Evolutionary conservation across 2,888 invertebrate species (phyloP).

Genomic region (Scaptomyza caliginosa): DNA sequence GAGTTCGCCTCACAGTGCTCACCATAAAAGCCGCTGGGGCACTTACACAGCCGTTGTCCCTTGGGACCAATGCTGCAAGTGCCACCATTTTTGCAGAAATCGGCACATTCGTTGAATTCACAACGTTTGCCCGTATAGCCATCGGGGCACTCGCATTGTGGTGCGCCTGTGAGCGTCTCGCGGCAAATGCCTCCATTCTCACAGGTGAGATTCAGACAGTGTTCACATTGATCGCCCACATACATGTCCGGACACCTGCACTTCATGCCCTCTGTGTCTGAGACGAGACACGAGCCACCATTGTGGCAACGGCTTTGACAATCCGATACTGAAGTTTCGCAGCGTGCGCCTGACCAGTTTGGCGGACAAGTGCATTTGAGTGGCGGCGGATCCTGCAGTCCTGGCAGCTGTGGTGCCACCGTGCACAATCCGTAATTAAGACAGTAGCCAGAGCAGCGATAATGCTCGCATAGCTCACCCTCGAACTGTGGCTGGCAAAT

Average conservation of each 20-base stretch:
- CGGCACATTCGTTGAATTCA: constrained; percentile 86
- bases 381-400: constrained; percentile 78
- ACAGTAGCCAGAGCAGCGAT: constrained; percentile 89
- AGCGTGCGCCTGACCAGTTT: constrained; percentile 88
- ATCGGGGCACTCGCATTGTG: constrained; percentile 86
- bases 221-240: constrained; percentile 86
- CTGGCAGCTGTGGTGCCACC: constrained; percentile 81
- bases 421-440: constrained; percentile 87
- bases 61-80: constrained; percentile 81
- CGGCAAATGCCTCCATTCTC: constrained; percentile 87
- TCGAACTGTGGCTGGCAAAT: constrained; percentile 87
- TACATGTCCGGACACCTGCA: constrained; percentile 86
- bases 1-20: constrained; percentile 86
- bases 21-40: constrained; percentile 81
- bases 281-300: constrained; percentile 86
- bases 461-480: constrained; percentile 88
- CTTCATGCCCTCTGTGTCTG: constrained; percentile 80
- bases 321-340: constrained; percentile 86
- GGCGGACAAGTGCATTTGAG: constrained; percentile 86
- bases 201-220: constrained; percentile 86
- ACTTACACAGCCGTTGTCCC: constrained; percentile 82
- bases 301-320: constrained; percentile 87
- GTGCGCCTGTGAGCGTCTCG: constrained; percentile 82
- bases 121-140: constrained; percentile 86
- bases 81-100: constrained; percentile 86